Base-by-base conservation (phyloP, 2,113 vertebrate genomes). In the Grantiella picta region DNA sequence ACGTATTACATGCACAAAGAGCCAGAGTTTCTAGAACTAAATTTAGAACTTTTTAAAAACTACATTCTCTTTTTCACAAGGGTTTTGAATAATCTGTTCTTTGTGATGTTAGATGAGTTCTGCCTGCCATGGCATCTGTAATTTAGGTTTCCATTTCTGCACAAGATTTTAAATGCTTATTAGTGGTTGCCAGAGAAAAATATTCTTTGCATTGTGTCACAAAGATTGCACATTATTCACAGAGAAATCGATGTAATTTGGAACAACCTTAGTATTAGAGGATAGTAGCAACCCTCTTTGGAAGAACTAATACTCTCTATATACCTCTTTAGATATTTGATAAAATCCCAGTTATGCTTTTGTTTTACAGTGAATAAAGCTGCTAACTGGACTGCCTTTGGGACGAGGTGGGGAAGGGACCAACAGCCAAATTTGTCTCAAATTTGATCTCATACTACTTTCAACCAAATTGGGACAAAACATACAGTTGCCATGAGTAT, bases 141-240 rank as follows among this genome's bases (percentile, higher is more conserved):
- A 97, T 97, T 95, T 96, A 96, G 92, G 94, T 96, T 97, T 97
- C 94, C 96, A 94, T 96, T 95, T 95, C 96, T 94, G 95, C 93
- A 92, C 76, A 83, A 78, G 85, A 88, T 93, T 96, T 97, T 95
- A 96, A 96, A 97, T 86, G 87, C 93, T 96, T 94, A 94, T 95
- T 94, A 97, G 76, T 75, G 63, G 79, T 73, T 96, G 89, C 93
- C 92, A 92, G 68, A 95, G 84, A 91, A 94, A 96, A 96, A 91
- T 83, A 95, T 86, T 92, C 95, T 96, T 88, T 90, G 85, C 68
- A 88, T 94, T 93, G 68, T 96, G 95, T 96, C 90, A 94, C 85
- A 95, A 63, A 93, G 76, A 95, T 80, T 95, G 75, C 79, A 95
- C 38, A 59, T 94, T 85, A 90, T 95, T 96, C 93, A 83, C 24